A percentile compares a stretch with the other conserved stretches of the same genome.
Evolutionary conservation across 2,113 vertebrate genomes (phyloP).

Genomic region (Garra rufa): DNA sequence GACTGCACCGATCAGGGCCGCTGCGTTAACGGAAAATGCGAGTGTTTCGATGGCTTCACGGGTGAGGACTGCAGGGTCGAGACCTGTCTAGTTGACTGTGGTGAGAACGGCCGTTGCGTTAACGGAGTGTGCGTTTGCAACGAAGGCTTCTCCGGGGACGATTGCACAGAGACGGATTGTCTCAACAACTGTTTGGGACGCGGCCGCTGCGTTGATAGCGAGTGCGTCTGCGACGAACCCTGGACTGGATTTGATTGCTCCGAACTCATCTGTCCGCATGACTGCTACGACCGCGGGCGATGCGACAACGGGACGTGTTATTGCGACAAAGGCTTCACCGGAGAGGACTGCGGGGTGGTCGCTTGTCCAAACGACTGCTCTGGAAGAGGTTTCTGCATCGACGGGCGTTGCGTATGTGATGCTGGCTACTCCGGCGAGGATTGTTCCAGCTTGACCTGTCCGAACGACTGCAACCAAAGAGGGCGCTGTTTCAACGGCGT

Average conservation of each 20-base stretch:
- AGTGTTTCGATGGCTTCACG: constrained; percentile 85
- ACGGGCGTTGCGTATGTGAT: constrained; percentile 83
- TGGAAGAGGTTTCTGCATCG: constrained; percentile 77
- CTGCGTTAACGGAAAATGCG: constrained; percentile 84
- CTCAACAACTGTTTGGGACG: constrained; percentile 79
- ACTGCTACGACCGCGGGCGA: constrained; percentile 82
- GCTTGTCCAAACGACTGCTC: constrained; percentile 80
- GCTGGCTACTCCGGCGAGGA: constrained; percentile 81
- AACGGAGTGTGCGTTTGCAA: constrained; percentile 79
- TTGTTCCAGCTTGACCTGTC: constrained; percentile 83
- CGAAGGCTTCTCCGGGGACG: constrained; percentile 81
- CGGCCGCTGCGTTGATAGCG: constrained; percentile 82
- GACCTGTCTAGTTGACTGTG: constrained; percentile 79
- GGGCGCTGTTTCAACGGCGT: constrained; percentile 81
- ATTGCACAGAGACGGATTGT: constrained; percentile 85
- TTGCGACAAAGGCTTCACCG: constrained; percentile 83
- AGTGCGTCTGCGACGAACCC: constrained; percentile 83
- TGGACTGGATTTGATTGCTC: constrained; percentile 85
- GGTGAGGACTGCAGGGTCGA: constrained; percentile 81
- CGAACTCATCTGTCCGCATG: constrained; percentile 80
- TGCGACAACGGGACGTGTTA: constrained; percentile 81
- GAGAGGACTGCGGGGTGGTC: constrained; percentile 78
- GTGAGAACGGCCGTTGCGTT: constrained; percentile 77
- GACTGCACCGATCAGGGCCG: constrained; percentile 86
- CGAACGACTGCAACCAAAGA: constrained; percentile 76